These are phyloP conservation scores for Enteromius trimaculatus DNA, from an alignment of 2,797 vertebrate genomes.

Conservation along the genomic window DNA sequence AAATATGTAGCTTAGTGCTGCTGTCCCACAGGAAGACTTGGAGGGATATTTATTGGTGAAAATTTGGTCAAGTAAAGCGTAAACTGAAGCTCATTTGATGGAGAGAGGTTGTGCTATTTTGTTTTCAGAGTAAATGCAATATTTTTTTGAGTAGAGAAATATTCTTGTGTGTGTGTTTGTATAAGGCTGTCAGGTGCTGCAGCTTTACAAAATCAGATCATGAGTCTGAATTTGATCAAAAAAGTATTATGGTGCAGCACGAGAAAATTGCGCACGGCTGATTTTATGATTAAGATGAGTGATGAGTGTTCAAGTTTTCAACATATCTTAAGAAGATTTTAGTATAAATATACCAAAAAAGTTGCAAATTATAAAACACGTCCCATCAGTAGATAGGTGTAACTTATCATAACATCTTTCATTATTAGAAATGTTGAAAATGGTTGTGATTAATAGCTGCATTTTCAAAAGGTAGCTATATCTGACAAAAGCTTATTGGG, in stretches of 20 bases:
- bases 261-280: not conserved
- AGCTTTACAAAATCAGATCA: slow-evolving; percentile 9
- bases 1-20: slow-evolving; percentile 46
- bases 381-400: not conserved
- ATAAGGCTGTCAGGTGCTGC: not conserved
- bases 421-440: not conserved
- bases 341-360: not conserved
- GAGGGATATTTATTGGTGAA: slow-evolving; percentile 35
- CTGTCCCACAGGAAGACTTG: slow-evolving; percentile 4
- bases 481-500: not conserved
- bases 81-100: not conserved
- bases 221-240: not conserved
- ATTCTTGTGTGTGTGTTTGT: not conserved
- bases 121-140: not conserved
- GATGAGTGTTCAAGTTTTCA: not conserved
- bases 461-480: not conserved
- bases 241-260: not conserved
- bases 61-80: not conserved
- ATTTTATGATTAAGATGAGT: slow-evolving; percentile 12
- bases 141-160: not conserved
- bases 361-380: not conserved
- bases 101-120: not conserved
- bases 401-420: not conserved
- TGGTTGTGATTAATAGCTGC: not conserved
- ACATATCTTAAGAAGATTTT: not conserved